Percentiles rank a stretch among this genome's conserved stretches.
phyloP scores from a whole-genome alignment of 64 coral and sea anemone species.

The Orbicella faveolata region DNA sequence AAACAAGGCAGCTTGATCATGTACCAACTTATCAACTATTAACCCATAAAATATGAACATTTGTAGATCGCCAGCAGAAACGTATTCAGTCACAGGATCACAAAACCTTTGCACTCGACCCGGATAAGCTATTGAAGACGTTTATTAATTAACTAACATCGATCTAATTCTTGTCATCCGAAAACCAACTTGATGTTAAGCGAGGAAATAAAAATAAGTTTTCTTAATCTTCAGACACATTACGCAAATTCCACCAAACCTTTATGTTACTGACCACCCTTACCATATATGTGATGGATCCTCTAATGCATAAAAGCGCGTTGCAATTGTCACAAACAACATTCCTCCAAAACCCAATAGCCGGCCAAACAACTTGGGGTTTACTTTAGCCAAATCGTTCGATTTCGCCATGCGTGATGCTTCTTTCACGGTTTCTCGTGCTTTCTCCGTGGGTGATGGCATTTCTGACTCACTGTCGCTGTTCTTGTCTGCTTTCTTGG shows the following conservation, averaged over 20 bases:
- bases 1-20: too few species aligned
- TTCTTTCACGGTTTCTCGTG: not conserved
- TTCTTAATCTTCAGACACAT: not conserved
- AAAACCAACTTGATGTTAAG: not conserved
- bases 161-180: not conserved
- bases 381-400: not conserved
- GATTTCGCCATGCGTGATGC: not conserved
- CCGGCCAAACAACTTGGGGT: conserved; percentile 21
- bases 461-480: conserved; percentile 41
- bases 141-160: not conserved
- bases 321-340: conserved; percentile 46
- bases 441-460: not conserved
- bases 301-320: conserved; percentile 56
- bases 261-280: conserved; percentile 12
- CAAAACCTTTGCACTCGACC: not conserved
- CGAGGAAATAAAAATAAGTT: not conserved
- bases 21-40: too few species aligned
- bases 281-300: conserved; percentile 79
- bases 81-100: not conserved
- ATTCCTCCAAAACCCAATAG: conserved; percentile 54
- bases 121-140: not conserved
- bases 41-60: not conserved
- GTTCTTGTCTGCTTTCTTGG: conserved; percentile 18
- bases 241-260: not conserved
- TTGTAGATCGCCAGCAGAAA: not conserved